A percentile compares a stretch with the other conserved stretches of the same genome.
phyloP scores from a whole-genome alignment of 2,888 invertebrate genomes.

The Catocala fraxini region DNA sequence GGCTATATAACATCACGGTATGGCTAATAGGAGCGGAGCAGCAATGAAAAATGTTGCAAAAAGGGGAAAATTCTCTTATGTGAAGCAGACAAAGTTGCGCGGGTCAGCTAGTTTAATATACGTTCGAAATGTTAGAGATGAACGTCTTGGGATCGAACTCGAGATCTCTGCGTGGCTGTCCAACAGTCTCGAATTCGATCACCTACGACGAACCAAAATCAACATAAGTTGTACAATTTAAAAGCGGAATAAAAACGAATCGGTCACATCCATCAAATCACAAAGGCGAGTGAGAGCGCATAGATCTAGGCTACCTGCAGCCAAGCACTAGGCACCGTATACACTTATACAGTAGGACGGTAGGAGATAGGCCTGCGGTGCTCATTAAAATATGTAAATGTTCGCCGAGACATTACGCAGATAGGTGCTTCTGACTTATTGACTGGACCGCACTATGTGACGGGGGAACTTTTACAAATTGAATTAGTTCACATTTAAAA shows the following conservation, averaged over 20 bases:
- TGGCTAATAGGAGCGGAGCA: too few species aligned
- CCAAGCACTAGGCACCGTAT: constrained; percentile 9
- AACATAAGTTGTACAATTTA: too few species aligned
- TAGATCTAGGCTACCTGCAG: constrained; percentile 49
- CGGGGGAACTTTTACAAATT: constrained; percentile 15
- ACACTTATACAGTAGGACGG: constrained; percentile 51
- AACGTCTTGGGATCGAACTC: too few species aligned
- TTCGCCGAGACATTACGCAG: constrained; percentile 84
- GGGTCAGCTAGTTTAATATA: too few species aligned
- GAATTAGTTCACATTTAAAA: neutral
- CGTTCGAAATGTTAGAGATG: too few species aligned
- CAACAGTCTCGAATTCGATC: too few species aligned
- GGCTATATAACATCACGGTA: too few species aligned
- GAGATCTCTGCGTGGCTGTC: too few species aligned
- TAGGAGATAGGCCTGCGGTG: constrained; percentile 76
- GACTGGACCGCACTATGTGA: constrained; percentile 66
- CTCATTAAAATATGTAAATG: constrained; percentile 88
- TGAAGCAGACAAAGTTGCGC: too few species aligned
- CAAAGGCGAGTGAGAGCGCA: constrained; percentile 40
- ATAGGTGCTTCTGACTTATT: constrained; percentile 84
- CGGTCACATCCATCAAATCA: constrained; percentile 47
- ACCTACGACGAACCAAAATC: too few species aligned
- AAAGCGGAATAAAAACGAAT: constrained; percentile 22
- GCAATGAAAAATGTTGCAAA: too few species aligned
- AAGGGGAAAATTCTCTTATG: too few species aligned